A percentile compares a stretch with the other conserved stretches of the same genome.
These are phyloP conservation scores for Istiophorus platypterus DNA, from an alignment of 2,113 vertebrate genomes.

Conservation along the genomic window DNA sequence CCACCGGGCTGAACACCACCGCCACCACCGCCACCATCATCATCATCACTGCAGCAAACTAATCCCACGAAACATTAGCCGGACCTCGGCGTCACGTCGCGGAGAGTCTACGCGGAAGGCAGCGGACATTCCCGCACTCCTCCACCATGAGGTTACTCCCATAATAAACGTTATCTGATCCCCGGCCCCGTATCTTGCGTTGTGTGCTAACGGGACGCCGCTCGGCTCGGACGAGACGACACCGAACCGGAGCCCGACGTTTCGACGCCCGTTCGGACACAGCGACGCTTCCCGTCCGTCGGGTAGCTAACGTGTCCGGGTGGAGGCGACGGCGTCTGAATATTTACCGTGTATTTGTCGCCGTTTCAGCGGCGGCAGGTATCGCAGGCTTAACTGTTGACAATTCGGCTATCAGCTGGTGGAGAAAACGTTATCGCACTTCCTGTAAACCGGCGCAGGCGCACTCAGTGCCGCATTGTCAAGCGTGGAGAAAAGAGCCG, in stretches of 20 bases:
- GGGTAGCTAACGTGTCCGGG: too few relatives aligned
- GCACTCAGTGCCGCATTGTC: slow-evolving; percentile 70
- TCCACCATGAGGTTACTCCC: not conserved
- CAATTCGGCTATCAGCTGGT: slow-evolving; percentile 81
- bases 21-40: not conserved
- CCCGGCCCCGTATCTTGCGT: slow-evolving; percentile 12
- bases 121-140: not conserved
- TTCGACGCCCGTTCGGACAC: slow-evolving; percentile 35
- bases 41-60: slow-evolving; percentile 32
- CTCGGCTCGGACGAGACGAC: slow-evolving; percentile 33
- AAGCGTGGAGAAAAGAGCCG: not conserved
- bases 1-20: slow-evolving; percentile 5
- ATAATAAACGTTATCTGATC: slow-evolving; percentile 27
- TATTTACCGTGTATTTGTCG: slow-evolving; percentile 68
- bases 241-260: slow-evolving; percentile 1
- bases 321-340: not conserved
- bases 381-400: slow-evolving; percentile 74
- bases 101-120: not conserved
- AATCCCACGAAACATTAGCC: not conserved
- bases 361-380: slow-evolving; percentile 24
- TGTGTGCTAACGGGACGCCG: slow-evolving; percentile 56
- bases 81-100: not conserved
- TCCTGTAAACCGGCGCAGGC: slow-evolving; percentile 80
- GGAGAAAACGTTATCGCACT: slow-evolving; percentile 68
- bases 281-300: rapidly evolving